These are phyloP conservation scores for Struthio camelus DNA, from an alignment of 2,113 vertebrate species.

Conservation along the genomic window DNA sequence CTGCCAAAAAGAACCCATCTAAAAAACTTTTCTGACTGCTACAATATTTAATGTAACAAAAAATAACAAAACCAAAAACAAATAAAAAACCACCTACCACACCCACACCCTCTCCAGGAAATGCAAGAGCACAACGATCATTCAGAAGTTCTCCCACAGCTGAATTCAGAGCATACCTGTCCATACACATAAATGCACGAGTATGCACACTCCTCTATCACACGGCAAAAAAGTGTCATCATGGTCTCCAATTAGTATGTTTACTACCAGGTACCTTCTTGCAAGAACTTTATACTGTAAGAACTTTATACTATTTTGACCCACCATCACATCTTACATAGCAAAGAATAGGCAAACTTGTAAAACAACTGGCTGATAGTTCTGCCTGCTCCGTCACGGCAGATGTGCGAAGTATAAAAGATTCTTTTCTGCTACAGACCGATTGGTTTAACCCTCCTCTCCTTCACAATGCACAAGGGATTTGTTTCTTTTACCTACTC, in stretches of 20 bases:
- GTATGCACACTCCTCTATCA: rapidly evolving
- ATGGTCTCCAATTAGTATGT: background rate
- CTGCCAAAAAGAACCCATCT: background rate
- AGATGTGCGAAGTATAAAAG: slow-evolving; percentile 13
- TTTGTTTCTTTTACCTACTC: slow-evolving; percentile 35
- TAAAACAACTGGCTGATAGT: background rate
- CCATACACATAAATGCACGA: background rate
- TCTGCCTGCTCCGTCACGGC: background rate
- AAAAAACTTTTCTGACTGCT: background rate
- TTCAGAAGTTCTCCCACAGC: background rate
- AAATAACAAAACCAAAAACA: too few species aligned
- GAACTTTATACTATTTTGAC: background rate
- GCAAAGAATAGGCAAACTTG: background rate
- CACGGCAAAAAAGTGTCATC: background rate
- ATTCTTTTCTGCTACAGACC: background rate
- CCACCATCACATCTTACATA: background rate
- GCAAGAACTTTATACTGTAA: background rate
- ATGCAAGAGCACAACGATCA: background rate
- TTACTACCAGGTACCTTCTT: background rate
- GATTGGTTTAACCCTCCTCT: slow-evolving; percentile 3
- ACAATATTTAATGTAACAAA: background rate
- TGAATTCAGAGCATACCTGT: background rate
- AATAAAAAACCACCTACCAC: too few species aligned
- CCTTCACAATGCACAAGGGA: slow-evolving; percentile 14
- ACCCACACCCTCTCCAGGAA: background rate